Evolutionary conservation across 2,113 vertebrate genomes (phyloP).

Genomic region (Bubalus kerabau): DNA sequence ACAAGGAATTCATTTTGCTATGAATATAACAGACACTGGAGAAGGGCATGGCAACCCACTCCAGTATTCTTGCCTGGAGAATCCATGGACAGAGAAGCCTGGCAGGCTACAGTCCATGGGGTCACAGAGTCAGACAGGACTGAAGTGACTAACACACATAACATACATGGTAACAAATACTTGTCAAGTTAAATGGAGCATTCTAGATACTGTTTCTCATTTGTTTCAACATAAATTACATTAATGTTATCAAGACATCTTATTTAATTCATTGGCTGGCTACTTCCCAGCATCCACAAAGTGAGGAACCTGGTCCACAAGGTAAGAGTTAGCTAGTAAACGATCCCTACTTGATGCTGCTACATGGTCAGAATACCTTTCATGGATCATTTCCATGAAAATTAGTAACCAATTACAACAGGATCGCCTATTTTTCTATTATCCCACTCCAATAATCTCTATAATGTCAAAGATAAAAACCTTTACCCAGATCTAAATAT

Average conservation of each 20-base stretch:
- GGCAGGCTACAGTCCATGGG: neutral
- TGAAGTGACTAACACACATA: neutral
- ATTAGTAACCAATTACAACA: neutral
- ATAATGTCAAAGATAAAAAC: neutral
- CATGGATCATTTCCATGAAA: neutral
- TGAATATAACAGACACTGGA: neutral
- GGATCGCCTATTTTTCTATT: neutral
- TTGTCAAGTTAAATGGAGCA: neutral
- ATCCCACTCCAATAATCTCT: neutral
- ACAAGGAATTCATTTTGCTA: neutral
- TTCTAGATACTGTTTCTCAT: neutral
- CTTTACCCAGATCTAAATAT: neutral
- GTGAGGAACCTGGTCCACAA: neutral
- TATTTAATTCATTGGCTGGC: neutral
- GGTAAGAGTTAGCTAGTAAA: neutral
- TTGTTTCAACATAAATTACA: conserved; percentile 20
- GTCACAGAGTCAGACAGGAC: neutral
- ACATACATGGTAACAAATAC: neutral
- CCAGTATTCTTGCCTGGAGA: neutral
- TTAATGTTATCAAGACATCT: neutral
- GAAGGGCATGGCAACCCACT: neutral
- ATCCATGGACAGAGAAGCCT: neutral
- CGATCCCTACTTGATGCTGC: neutral
- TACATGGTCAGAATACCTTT: neutral
- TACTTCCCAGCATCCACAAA: neutral